Conservation (phyloP, 2,113 vertebrate species). For the Pedetes capensis region DNA sequence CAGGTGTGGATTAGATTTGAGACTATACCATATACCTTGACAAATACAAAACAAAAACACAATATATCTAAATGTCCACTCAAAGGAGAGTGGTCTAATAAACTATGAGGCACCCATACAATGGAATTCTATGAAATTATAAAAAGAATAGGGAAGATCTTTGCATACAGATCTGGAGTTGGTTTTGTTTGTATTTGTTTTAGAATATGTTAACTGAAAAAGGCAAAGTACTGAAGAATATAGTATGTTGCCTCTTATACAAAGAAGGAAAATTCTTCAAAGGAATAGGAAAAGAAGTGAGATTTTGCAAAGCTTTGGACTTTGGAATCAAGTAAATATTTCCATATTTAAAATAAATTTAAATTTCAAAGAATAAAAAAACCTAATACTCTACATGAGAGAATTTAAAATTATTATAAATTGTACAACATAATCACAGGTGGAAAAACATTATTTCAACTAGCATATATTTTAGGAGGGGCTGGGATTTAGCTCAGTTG, state of each 20-base stretch:
- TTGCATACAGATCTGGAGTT: neutral
- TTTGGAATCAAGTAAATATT: neutral
- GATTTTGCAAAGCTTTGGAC: too few relatives aligned
- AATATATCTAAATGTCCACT: neutral
- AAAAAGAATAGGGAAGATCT: too few relatives aligned
- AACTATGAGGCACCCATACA: too few relatives aligned
- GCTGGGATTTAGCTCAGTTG: too few relatives aligned
- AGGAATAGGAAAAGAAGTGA: neutral
- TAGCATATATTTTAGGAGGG: too few relatives aligned
- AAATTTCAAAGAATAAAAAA: neutral
- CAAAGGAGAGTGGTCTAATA: neutral
- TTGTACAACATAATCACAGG: neutral
- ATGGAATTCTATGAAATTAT: too few relatives aligned
- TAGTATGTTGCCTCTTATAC: neutral
- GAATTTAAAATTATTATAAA: neutral
- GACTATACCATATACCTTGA: too few relatives aligned
- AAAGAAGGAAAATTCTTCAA: neutral
- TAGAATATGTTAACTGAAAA: neutral
- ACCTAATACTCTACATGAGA: neutral
- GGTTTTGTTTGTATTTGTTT: neutral
- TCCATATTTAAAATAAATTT: neutral
- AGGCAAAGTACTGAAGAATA: neutral
- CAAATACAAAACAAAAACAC: too few relatives aligned
- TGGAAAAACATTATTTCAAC: neutral
- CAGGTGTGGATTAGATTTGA: too few relatives aligned